Percentiles rank a stretch among this genome's conserved stretches.
These are phyloP conservation scores for Tychaedon coryphoeus DNA, from an alignment of 2,113 vertebrate species.

Conservation along the genomic window DNA sequence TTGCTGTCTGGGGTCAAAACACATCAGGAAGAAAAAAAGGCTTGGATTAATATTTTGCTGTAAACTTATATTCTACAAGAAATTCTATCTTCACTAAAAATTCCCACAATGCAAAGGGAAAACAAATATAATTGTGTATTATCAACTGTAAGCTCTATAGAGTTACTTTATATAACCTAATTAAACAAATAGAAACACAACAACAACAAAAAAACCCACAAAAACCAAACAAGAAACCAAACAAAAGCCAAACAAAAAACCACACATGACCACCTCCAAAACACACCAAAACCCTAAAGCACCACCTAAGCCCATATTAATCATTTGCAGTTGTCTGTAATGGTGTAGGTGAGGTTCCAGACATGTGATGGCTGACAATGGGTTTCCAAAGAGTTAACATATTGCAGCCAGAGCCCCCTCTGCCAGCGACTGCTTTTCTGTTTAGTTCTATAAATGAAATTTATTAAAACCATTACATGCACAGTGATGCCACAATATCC, in stretches of 20 bases:
- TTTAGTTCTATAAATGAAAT: conserved; percentile 70
- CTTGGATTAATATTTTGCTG: neutral
- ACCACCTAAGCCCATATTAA: neutral
- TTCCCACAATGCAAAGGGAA: neutral
- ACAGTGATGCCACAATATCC: conserved; percentile 63
- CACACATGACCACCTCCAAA: neutral
- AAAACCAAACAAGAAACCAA: too few species aligned
- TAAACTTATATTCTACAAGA: neutral
- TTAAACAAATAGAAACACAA: neutral
- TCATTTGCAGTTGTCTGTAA: neutral
- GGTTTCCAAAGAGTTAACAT: conserved; percentile 52
- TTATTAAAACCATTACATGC: conserved; percentile 70
- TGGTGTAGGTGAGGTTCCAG: neutral
- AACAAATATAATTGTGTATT: neutral
- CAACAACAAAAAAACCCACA: too few species aligned
- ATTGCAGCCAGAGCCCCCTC: neutral
- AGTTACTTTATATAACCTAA: neutral
- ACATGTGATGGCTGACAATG: neutral
- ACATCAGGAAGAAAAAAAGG: neutral
- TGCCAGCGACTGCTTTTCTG: conserved; percentile 47
- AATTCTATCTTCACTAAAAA: neutral
- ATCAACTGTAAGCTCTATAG: neutral
- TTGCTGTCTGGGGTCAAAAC: neutral
- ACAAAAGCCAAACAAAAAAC: neutral
- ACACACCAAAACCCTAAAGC: neutral